Conservation (phyloP, 2,797 vertebrate genomes). For the Netta rufina region DNA sequence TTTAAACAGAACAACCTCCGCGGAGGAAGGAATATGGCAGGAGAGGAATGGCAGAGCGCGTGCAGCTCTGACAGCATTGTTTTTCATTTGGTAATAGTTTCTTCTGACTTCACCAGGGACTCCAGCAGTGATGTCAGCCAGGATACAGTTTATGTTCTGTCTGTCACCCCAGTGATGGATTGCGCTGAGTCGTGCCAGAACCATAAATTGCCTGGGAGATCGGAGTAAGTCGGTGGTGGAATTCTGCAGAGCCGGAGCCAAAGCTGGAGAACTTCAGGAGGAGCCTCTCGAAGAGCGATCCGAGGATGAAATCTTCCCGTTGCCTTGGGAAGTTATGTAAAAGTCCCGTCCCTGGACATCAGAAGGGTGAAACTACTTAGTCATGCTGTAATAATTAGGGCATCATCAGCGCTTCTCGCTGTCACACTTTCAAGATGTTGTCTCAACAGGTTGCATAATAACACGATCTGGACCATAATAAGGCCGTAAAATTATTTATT, state of each 20-base stretch:
- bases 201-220: conserved; percentile 38
- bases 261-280: conserved; percentile 24
- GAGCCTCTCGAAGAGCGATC: conserved; percentile 12
- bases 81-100: conserved; percentile 22
- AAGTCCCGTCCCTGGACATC: background rate
- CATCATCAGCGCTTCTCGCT: background rate
- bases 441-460: background rate
- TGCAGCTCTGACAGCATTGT: background rate
- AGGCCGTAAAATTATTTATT: background rate
- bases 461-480: background rate
- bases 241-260: conserved; percentile 7
- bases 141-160: conserved; percentile 46
- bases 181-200: conserved; percentile 22
- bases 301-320: background rate
- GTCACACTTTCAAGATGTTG: background rate
- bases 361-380: background rate
- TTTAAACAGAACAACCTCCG: background rate
- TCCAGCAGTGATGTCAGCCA: conserved; percentile 48
- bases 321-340: background rate
- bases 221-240: conserved; percentile 20
- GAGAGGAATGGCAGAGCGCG: background rate
- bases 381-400: background rate
- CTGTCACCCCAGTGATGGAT: conserved; percentile 40
- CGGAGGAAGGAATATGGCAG: background rate
- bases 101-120: conserved; percentile 48